phyloP scores from a whole-genome alignment of 2,888 invertebrate species.

The Calephelis perditalis region DNA sequence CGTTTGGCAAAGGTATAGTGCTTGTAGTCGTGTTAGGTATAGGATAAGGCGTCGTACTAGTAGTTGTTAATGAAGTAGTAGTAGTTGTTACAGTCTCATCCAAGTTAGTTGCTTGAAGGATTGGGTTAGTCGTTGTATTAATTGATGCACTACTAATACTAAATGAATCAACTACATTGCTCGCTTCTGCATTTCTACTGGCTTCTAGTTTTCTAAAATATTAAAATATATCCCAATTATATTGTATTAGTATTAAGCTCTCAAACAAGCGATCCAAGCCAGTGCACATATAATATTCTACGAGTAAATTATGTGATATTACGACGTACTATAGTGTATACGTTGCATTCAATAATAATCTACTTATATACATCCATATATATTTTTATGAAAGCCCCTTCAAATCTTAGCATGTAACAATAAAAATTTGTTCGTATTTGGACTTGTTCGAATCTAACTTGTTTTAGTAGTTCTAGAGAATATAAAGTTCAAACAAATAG shows the following conservation, averaged over 20 bases:
- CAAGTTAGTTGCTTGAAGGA: constrained; percentile 37
- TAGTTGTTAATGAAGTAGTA: constrained; percentile 47
- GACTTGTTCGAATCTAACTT: too few relatives aligned
- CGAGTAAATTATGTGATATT: too few relatives aligned
- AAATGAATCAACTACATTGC: constrained; percentile 26
- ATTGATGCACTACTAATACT: constrained; percentile 37
- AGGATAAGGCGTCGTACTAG: constrained; percentile 46
- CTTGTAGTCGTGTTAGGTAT: constrained; percentile 44
- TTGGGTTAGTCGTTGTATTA: constrained; percentile 44
- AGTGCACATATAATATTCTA: background rate
- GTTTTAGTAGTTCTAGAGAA: too few relatives aligned
- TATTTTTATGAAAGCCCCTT: too few relatives aligned
- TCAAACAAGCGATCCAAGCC: constrained; percentile 5
- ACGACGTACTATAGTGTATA: too few relatives aligned
- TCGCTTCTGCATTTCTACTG: constrained; percentile 10
- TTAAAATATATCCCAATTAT: constrained; percentile 7
- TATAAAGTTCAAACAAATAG: too few relatives aligned
- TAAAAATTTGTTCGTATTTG: too few relatives aligned
- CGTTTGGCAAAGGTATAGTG: constrained; percentile 36
- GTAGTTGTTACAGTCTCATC: constrained; percentile 36
- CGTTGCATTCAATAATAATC: too few relatives aligned
- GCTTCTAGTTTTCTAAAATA: constrained; percentile 10
- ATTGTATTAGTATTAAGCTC: constrained; percentile 1
- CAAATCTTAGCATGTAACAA: too few relatives aligned
- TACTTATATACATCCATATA: too few relatives aligned